phyloP scores from a whole-genome alignment of 2,888 invertebrate genomes.

The Coecobrya sp. region DNA sequence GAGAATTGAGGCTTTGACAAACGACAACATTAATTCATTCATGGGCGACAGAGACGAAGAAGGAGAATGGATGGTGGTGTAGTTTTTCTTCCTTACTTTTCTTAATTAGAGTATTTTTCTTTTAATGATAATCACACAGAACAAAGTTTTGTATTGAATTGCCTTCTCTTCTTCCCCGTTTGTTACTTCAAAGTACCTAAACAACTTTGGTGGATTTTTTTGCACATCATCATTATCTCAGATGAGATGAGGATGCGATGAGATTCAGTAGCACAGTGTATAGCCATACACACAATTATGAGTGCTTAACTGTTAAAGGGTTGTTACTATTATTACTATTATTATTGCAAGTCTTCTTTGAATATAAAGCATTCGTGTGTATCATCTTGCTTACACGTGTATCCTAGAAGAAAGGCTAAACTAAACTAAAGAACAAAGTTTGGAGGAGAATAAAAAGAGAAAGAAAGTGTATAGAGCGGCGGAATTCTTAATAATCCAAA shows the following conservation, averaged over 20 bases:
- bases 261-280: neutral
- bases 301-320: neutral
- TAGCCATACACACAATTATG: neutral
- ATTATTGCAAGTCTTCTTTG: neutral
- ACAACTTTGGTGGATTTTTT: neutral
- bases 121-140: constrained; percentile 18
- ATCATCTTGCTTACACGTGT: neutral
- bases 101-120: constrained; percentile 13
- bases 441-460: constrained; percentile 17
- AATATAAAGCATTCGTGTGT: neutral
- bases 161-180: neutral
- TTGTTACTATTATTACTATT: neutral
- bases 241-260: neutral
- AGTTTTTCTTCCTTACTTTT: neutral
- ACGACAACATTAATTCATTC: neutral
- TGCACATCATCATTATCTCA: constrained; percentile 50
- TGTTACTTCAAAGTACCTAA: neutral
- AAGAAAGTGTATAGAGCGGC: neutral
- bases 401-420: neutral
- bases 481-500: constrained; percentile 48
- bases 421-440: constrained; percentile 18
- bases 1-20: neutral
- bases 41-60: neutral
- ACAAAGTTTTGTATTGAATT: neutral
- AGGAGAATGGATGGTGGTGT: neutral